phyloP scores from a whole-genome alignment of 2,888 invertebrate genomes.

The Nasonovia ribisnigri region DNA sequence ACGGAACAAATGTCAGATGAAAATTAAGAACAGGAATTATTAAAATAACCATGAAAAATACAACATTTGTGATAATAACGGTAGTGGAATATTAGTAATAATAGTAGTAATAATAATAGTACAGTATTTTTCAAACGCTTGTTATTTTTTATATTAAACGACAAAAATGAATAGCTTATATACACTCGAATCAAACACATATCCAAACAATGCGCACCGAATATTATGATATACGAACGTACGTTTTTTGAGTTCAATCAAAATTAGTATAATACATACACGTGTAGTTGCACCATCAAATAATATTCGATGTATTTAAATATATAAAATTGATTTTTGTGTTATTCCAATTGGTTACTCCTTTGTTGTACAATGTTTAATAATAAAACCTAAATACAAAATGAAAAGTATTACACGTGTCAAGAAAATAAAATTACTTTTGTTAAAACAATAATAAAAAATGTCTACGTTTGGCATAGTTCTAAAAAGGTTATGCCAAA shows the following conservation, averaged over 20 bases:
- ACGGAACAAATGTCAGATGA: slow-evolving; percentile 16
- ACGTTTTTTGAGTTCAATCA: neutral
- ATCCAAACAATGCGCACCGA: neutral
- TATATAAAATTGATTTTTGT: neutral
- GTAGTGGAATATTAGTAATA: neutral
- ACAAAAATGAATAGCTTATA: neutral
- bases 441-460: slow-evolving; percentile 8
- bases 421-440: slow-evolving; percentile 37
- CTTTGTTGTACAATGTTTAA: neutral
- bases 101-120: no score
- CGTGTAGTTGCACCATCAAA: neutral
- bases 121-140: neutral
- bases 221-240: neutral
- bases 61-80: neutral
- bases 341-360: neutral
- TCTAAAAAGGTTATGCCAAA: slow-evolving; percentile 34
- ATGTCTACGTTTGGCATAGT: neutral
- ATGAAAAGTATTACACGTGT: neutral
- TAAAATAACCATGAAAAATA: neutral
- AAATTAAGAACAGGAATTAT: slow-evolving; percentile 30
- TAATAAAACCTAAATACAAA: slow-evolving; percentile 20
- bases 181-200: neutral
- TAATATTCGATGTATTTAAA: neutral
- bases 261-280: neutral
- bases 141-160: neutral